Base-by-base conservation (phyloP, 2,888 invertebrate genomes). In the Leptothorax acervorum region DNA sequence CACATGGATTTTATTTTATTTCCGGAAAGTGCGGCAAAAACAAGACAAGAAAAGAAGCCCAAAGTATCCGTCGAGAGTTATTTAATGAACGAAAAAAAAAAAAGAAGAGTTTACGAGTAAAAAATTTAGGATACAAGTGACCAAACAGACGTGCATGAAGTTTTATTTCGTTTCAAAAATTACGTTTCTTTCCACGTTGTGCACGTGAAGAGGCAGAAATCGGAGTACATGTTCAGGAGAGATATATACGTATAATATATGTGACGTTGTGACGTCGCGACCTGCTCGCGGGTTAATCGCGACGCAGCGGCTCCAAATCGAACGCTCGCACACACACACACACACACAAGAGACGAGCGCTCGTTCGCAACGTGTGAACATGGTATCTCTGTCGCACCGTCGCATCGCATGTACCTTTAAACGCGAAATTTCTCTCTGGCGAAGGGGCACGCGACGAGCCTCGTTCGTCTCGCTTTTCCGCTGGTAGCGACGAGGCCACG, bases 271-370 rank as follows among this genome's bases (percentile, higher is more conserved):
- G 45, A 55, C 66, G 55, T 68, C 28, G 74, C 31, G 9, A 75
- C 74, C 55, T 78, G 66, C 31, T 57, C 42, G 35, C 15, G 57
- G 3, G 8, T 81, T 86, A 85, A 85, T 81, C 66, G 62, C 75
- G 73, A 86, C 87, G 87, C 35, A 70, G 39, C 71, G 73, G 35
- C 45, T 84, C 42, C 71, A 74, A 87, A 84, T 87, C 82, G 73
- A 78, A 76, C 74, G 28, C 48, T 60, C 71, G 57, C 23, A 60
- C 15, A 48, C 35, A 23, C 9, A 60, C 15, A 60, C 6, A 8
- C 48, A 15, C 23, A 23, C 23, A 60, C 48, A 15, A 23, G 23
- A 23, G 4, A 11, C 42, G 8, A 28, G 51, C 55, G 23, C 23
- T 18, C 23, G 51, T 42, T 76, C 28, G 42, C n/a, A 55, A 39